Conservation (phyloP, 2,888 invertebrate species). For the Temnothorax ravouxi region DNA sequence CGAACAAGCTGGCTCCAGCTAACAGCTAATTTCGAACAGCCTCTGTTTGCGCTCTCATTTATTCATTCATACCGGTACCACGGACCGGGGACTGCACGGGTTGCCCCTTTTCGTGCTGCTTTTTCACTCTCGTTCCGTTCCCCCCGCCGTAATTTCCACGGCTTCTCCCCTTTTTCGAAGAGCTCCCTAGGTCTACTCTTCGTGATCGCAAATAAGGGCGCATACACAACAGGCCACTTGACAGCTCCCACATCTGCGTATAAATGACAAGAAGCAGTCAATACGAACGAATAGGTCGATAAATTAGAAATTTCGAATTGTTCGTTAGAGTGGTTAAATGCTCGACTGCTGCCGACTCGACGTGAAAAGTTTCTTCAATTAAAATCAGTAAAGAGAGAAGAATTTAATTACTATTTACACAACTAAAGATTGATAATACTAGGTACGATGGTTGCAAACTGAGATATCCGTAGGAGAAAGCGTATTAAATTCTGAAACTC, state of each 20-base stretch:
- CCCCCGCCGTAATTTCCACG: slow-evolving; percentile 56
- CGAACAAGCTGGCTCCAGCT: slow-evolving; percentile 76
- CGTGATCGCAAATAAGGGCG: slow-evolving; percentile 44
- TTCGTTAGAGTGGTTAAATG: neutral
- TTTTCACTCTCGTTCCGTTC: slow-evolving; percentile 73
- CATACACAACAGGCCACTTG: slow-evolving; percentile 47
- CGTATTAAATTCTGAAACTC: neutral
- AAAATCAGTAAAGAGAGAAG: neutral
- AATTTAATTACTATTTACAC: neutral
- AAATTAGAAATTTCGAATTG: slow-evolving; percentile 17
- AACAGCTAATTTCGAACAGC: slow-evolving; percentile 81
- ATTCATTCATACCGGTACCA: slow-evolving; percentile 81
- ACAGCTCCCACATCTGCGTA: slow-evolving; percentile 24
- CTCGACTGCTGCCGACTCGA: neutral
- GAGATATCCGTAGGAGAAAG: neutral
- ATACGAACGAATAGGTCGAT: neutral
- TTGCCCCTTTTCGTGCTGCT: slow-evolving; percentile 77
- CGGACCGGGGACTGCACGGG: slow-evolving; percentile 65
- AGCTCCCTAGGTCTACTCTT: slow-evolving; percentile 56
- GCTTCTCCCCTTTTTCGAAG: slow-evolving; percentile 70
- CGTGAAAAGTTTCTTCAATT: neutral
- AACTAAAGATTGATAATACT: neutral
- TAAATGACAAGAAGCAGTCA: neutral
- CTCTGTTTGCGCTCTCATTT: slow-evolving; percentile 78
- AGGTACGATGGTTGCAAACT: neutral